phyloP scores from a whole-genome alignment of 2,888 invertebrate genomes.

The Eretmocerus hayati region DNA sequence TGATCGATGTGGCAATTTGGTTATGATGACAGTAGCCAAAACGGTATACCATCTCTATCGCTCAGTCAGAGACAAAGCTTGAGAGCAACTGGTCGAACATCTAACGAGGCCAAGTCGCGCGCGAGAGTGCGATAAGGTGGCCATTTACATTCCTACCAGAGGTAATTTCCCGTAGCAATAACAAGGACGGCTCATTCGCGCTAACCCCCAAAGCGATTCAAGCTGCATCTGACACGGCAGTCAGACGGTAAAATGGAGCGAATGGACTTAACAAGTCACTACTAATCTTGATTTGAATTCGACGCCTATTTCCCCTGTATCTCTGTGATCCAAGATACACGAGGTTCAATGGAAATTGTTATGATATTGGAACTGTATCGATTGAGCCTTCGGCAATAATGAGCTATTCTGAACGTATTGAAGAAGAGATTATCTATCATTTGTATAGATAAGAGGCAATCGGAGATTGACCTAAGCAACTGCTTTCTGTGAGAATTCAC shows the following conservation, averaged over 20 bases:
- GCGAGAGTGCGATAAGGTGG: slow-evolving; percentile 35
- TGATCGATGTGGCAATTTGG: slow-evolving; percentile 29
- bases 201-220: slow-evolving; percentile 9
- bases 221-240: neutral
- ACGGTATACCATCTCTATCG: slow-evolving; percentile 28
- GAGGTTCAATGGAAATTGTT: too few relatives aligned
- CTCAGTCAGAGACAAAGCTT: slow-evolving; percentile 12
- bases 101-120: slow-evolving; percentile 20
- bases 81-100: slow-evolving; percentile 20
- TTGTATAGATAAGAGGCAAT: too few relatives aligned
- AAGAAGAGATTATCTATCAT: too few relatives aligned
- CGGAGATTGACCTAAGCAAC: too few relatives aligned
- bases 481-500: too few relatives aligned
- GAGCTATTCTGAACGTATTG: too few relatives aligned
- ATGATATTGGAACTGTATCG: too few relatives aligned
- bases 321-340: too few relatives aligned
- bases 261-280: slow-evolving; percentile 18
- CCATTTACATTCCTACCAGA: slow-evolving; percentile 38
- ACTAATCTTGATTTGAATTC: slow-evolving; percentile 22
- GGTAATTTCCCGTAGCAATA: slow-evolving; percentile 35
- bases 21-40: slow-evolving; percentile 22
- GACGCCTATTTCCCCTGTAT: slow-evolving; percentile 7
- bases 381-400: too few relatives aligned
- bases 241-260: slow-evolving; percentile 9
- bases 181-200: slow-evolving; percentile 27